phyloP scores from a whole-genome alignment of 2,113 vertebrate genomes.

The Thinocorus orbignyianus region DNA sequence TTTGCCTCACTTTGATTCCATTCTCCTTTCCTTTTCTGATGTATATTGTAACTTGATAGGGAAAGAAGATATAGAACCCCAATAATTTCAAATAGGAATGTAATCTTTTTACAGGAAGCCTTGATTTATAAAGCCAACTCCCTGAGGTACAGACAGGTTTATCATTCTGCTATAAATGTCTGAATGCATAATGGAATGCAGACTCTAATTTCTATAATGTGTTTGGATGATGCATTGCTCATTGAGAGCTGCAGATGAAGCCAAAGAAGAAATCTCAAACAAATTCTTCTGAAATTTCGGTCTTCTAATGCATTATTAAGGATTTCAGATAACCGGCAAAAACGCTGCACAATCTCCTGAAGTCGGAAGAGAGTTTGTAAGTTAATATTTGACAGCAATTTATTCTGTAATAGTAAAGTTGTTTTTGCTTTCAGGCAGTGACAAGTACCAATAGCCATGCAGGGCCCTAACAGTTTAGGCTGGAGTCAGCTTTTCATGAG shows the following conservation, averaged over 20 bases:
- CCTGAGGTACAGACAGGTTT: slow-evolving; percentile 71
- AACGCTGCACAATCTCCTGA: slow-evolving; percentile 1
- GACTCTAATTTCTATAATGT: slow-evolving; percentile 73
- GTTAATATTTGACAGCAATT: slow-evolving; percentile 26
- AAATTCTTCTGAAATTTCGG: slow-evolving; percentile 54
- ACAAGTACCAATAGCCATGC: neutral
- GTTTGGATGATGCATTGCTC: slow-evolving; percentile 72
- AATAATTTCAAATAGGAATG: slow-evolving; percentile 61
- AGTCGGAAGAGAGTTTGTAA: neutral
- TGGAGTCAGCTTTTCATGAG: slow-evolving; percentile 35
- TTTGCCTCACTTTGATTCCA: neutral
- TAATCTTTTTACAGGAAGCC: slow-evolving; percentile 64
- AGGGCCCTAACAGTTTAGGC: neutral
- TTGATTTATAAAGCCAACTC: slow-evolving; percentile 74
- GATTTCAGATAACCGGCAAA: slow-evolving; percentile 54
- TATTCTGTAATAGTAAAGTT: slow-evolving; percentile 26
- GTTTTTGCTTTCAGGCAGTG: slow-evolving; percentile 12
- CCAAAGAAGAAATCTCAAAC: slow-evolving; percentile 50
- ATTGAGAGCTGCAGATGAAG: slow-evolving; percentile 60
- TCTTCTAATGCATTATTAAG: slow-evolving; percentile 66
- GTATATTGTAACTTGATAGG: neutral
- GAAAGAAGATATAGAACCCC: slow-evolving; percentile 54
- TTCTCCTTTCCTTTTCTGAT: neutral
- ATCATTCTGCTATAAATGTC: slow-evolving; percentile 75
- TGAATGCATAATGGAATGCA: slow-evolving; percentile 73